phyloP scores from a whole-genome alignment of 2,113 vertebrate species.

The Oxygymnocypris stewartii region DNA sequence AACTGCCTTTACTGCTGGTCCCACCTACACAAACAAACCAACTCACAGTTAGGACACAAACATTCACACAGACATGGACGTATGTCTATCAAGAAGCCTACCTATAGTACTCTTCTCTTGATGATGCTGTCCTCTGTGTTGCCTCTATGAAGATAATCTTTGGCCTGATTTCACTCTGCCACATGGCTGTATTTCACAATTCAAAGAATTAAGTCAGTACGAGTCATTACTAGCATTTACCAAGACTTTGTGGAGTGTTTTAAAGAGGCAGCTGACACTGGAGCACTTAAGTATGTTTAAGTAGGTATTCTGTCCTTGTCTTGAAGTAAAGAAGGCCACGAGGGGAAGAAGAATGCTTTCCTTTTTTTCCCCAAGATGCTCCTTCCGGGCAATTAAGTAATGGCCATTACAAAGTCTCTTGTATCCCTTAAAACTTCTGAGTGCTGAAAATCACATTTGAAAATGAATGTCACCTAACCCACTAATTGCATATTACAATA shows the following conservation, averaged over 20 bases:
- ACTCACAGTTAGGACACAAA: constrained; percentile 7
- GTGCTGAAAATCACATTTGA: too few species aligned
- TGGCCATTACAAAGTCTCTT: constrained; percentile 6
- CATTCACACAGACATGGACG: background rate
- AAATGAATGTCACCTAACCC: too few species aligned
- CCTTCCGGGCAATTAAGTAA: background rate
- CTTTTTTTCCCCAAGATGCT: background rate
- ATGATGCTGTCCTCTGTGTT: background rate
- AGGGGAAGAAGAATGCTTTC: constrained; percentile 6
- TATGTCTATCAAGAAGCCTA: background rate
- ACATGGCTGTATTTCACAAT: constrained; percentile 1
- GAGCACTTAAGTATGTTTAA: constrained; percentile 39
- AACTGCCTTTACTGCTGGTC: constrained; percentile 33
- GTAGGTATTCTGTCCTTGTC: constrained; percentile 34
- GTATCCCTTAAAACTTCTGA: too few species aligned
- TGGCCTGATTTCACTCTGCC: too few species aligned
- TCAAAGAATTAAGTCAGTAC: constrained; percentile 38
- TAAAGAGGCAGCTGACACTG: constrained; percentile 21
- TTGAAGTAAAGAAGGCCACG: constrained; percentile 11
- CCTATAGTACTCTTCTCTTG: background rate
- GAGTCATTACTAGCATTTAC: constrained; percentile 39
- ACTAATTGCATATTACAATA: too few species aligned
- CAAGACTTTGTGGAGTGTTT: constrained; percentile 40
- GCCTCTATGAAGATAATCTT: background rate
- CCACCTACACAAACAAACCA: constrained; percentile 27